Conservation (phyloP, 2,113 vertebrate genomes). For the Brachypodius melanocephalos region DNA sequence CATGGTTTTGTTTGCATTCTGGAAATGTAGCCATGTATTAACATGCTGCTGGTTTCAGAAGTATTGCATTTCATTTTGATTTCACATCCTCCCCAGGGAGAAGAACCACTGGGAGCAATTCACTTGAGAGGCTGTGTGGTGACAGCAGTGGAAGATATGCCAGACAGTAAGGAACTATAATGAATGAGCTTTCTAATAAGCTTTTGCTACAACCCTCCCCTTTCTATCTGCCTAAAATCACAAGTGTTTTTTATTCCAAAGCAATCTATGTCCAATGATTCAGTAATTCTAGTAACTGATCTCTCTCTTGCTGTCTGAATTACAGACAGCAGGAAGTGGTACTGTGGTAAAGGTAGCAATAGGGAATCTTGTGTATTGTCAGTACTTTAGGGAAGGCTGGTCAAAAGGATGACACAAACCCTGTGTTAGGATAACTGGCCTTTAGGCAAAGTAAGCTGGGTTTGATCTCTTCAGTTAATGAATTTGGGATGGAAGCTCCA, state of each 20-base stretch:
- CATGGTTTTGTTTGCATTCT: not conserved
- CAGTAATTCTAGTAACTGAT: not conserved
- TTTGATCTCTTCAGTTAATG: not conserved
- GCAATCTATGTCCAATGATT: not conserved
- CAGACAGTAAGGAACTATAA: constrained; percentile 80
- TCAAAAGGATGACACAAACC: not conserved
- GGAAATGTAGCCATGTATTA: not conserved
- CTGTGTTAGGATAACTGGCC: not conserved
- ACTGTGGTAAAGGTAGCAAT: not conserved
- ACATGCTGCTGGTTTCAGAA: not conserved
- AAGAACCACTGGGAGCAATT: constrained; percentile 87
- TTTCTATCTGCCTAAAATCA: not conserved
- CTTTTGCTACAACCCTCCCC: not conserved
- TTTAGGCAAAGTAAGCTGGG: not conserved
- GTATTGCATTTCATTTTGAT: not conserved
- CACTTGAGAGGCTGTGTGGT: constrained; percentile 90
- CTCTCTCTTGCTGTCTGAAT: not conserved
- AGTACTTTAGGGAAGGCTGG: not conserved
- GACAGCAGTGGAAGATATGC: constrained; percentile 86
- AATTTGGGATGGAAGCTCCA: not conserved
- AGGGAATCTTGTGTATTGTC: not conserved
- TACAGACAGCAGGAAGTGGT: not conserved
- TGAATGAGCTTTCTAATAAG: not conserved
- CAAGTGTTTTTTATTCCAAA: not conserved
- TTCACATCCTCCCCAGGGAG: constrained; percentile 63